Conservation (phyloP, 2,888 invertebrate species). For the Kryphioiulus occultus region DNA sequence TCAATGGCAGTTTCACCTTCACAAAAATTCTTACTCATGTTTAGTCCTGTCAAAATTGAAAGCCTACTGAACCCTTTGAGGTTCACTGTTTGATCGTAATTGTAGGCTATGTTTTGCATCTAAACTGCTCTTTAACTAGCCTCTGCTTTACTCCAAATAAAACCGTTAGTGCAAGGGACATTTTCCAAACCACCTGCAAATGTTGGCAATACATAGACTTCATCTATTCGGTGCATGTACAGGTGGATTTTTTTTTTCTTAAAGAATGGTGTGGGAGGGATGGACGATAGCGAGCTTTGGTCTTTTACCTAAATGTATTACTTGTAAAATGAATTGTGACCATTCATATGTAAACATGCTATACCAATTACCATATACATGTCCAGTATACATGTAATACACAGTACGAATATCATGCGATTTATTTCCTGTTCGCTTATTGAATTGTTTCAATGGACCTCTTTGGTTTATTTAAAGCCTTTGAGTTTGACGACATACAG, state of each 20-base stretch:
- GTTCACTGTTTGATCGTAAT: background rate
- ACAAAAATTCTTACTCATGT: too few relatives aligned
- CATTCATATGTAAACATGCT: background rate
- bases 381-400: too few relatives aligned
- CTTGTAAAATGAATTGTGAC: background rate
- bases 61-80: background rate
- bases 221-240: background rate
- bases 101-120: too few relatives aligned
- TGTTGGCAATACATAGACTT: background rate
- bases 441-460: background rate
- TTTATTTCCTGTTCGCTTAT: too few relatives aligned
- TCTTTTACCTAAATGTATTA: background rate
- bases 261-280: background rate
- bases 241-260: background rate
- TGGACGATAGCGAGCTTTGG: background rate
- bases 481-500: background rate
- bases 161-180: background rate
- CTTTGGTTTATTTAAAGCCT: background rate
- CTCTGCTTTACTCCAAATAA: background rate
- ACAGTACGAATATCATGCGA: too few relatives aligned
- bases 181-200: background rate
- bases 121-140: background rate
- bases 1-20: too few relatives aligned
- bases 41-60: too few relatives aligned
- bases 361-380: too few relatives aligned